Percentiles rank a stretch among this genome's conserved stretches.
These are phyloP conservation scores for Etheostoma spectabile DNA, from an alignment of 2,113 vertebrate genomes.

Conservation along the genomic window DNA sequence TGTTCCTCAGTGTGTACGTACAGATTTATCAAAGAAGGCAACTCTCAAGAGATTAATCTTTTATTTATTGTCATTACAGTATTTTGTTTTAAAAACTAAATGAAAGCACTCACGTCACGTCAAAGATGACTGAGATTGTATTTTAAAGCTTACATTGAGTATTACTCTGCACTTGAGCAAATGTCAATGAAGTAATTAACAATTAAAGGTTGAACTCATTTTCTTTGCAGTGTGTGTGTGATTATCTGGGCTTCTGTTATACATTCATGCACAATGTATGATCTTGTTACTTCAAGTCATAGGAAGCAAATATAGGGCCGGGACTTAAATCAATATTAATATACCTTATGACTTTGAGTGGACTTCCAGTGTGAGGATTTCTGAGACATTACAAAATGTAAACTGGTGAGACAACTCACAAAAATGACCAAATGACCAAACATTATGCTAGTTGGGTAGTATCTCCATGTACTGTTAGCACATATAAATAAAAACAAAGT, in stretches of 20 bases:
- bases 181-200: conserved; percentile 76
- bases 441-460: neutral
- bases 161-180: conserved; percentile 76
- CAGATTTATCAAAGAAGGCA: conserved; percentile 59
- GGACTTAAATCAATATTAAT: neutral
- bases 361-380: neutral
- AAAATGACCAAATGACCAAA: neutral
- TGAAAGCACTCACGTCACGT: conserved; percentile 68
- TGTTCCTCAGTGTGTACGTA: conserved; percentile 76
- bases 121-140: conserved; percentile 82
- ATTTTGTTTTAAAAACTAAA: conserved; percentile 70
- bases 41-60: conserved; percentile 41
- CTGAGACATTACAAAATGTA: neutral
- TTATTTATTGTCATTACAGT: conserved; percentile 72
- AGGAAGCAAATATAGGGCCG: neutral
- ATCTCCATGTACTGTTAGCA: neutral
- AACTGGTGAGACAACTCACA: neutral
- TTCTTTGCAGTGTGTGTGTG: conserved; percentile 39
- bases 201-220: conserved; percentile 82
- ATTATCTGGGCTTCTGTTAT: conserved; percentile 8
- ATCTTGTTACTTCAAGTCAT: neutral
- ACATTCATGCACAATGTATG: no score
- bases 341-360: neutral
- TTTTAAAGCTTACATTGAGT: conserved; percentile 84
- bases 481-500: no score